A percentile compares a stretch with the other conserved stretches of the same genome.
Evolutionary conservation across 2,888 invertebrate species (phyloP).

Genomic region (Notodonta ziczac): DNA sequence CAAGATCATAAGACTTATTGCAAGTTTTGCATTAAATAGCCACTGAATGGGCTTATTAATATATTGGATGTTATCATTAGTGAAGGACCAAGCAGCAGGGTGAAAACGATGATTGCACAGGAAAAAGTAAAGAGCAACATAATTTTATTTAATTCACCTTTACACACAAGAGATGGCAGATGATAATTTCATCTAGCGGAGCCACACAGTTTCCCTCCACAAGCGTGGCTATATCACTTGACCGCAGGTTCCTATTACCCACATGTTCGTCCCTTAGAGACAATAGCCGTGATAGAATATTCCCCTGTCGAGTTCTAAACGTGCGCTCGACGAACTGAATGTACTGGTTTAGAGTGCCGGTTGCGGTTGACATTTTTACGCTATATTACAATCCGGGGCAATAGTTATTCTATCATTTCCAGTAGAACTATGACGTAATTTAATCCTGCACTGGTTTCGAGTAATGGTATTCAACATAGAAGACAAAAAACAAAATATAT

Average conservation of each 20-base stretch:
- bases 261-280: conserved; percentile 90
- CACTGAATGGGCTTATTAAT: no score
- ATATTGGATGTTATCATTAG: no score
- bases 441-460: no score
- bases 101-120: neutral
- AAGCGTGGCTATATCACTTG: conserved; percentile 88
- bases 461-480: no score
- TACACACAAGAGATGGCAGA: conserved; percentile 89
- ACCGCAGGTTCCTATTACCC: conserved; percentile 87
- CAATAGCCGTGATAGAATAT: conserved; percentile 83
- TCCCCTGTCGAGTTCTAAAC: conserved; percentile 86
- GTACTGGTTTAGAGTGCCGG: conserved; percentile 67
- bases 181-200: conserved; percentile 91
- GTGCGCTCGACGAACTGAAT: conserved; percentile 83
- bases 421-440: no score
- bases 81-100: no score
- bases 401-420: no score
- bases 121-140: neutral
- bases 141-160: conserved; percentile 68
- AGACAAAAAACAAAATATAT: no score
- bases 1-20: no score
- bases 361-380: conserved; percentile 48
- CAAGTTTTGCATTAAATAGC: no score
- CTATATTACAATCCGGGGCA: neutral
- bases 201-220: conserved; percentile 88